phyloP scores from a whole-genome alignment of 2,797 vertebrate genomes.

The Anomalospiza imberbis region DNA sequence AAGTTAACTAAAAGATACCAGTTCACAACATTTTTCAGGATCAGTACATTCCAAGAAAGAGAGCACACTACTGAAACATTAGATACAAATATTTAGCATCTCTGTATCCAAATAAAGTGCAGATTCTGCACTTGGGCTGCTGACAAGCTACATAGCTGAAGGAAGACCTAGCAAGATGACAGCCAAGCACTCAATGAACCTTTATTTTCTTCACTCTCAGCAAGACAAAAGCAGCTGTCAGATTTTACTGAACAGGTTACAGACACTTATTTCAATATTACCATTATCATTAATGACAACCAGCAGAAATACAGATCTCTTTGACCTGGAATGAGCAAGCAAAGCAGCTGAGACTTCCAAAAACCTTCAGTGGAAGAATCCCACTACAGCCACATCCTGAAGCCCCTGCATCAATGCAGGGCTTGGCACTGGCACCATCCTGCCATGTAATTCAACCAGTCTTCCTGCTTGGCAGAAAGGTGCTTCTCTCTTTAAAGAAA shows the following conservation, averaged over 20 bases:
- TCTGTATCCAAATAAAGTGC: neutral
- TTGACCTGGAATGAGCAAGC: neutral
- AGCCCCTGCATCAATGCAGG: fast-evolving
- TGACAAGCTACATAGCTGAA: neutral
- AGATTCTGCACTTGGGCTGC: neutral
- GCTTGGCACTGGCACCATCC: fast-evolving
- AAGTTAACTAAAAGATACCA: neutral
- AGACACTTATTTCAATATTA: neutral
- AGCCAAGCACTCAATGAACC: neutral
- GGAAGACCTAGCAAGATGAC: neutral
- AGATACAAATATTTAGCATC: neutral
- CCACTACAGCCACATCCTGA: neutral
- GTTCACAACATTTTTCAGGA: neutral
- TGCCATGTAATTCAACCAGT: fast-evolving
- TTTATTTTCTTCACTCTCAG: neutral
- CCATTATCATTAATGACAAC: neutral
- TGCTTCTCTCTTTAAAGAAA: neutral
- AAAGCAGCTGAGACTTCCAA: neutral
- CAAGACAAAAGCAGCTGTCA: neutral
- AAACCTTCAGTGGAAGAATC: neutral
- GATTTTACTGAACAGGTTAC: neutral
- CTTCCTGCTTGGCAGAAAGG: neutral
- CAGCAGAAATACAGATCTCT: neutral
- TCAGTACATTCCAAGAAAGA: neutral
- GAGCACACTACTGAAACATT: neutral